Evolutionary conservation across 2,888 invertebrate genomes (phyloP).

Genomic region (Leptodirus hochenwartii): DNA sequence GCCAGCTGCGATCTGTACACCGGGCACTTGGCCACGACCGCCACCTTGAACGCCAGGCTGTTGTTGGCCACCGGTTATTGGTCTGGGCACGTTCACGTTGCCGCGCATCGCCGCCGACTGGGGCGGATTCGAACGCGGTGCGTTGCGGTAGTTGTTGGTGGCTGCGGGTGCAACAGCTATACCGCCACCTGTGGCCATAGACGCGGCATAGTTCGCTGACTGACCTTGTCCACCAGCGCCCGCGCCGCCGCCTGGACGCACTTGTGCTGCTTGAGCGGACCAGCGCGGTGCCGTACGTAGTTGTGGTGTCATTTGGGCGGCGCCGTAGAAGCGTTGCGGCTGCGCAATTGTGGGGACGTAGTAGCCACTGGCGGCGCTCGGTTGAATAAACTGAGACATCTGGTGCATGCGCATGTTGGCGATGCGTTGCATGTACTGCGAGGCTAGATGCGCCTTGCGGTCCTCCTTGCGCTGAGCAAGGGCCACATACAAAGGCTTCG

Average conservation of each 20-base stretch:
- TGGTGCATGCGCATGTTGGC: conserved; percentile 89
- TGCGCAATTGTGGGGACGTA: conserved; percentile 89
- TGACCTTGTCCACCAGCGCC: no score
- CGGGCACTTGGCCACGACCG: no score
- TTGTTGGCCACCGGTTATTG: conserved; percentile 79
- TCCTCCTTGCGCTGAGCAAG: conserved; percentile 98
- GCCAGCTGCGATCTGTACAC: no score
- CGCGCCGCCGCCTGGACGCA: conserved; percentile 43
- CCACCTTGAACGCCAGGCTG: conserved; percentile 46
- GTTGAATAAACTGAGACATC: conserved; percentile 72
- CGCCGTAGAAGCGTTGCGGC: conserved; percentile 81
- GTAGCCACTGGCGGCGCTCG: conserved; percentile 67
- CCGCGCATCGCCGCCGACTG: conserved; percentile 52
- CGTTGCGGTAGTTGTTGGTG: no score
- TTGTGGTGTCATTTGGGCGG: conserved; percentile 76
- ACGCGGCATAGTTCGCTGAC: conserved; percentile 37
- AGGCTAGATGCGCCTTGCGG: conserved; percentile 92
- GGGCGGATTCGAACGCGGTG: conserved; percentile 24
- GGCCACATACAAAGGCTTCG: conserved; percentile 82
- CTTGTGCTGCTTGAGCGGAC: conserved; percentile 61
- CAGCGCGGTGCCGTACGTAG: conserved; percentile 80
- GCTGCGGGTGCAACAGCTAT: no score
- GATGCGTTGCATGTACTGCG: conserved; percentile 97
- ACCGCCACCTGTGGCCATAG: no score
- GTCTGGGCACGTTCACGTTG: conserved; percentile 55